Conservation (phyloP, 2,888 invertebrate species). For the Drosophila prolongata region DNA sequence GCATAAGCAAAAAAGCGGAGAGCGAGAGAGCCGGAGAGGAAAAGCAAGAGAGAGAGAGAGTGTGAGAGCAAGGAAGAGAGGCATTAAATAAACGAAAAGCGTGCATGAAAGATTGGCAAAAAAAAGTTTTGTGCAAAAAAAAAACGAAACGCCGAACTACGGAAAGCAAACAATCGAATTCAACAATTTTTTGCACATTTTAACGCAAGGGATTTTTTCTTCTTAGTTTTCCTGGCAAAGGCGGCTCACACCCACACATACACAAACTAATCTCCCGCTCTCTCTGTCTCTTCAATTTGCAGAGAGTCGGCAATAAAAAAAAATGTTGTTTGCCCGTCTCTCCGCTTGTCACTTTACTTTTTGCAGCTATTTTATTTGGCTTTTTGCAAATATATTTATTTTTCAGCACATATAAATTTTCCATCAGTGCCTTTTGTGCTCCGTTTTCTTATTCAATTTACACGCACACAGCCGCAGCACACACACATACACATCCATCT, state of each 20-base stretch:
- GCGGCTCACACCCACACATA: conserved; percentile 45
- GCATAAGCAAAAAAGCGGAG: conserved; percentile 30
- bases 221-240: conserved; percentile 53
- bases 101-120: conserved; percentile 73
- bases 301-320: conserved; percentile 41
- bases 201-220: conserved; percentile 34
- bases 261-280: conserved; percentile 30
- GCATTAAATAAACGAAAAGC: conserved; percentile 71
- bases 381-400: conserved; percentile 49
- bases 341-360: conserved; percentile 41
- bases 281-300: conserved; percentile 12
- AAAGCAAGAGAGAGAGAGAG: conserved; percentile 34
- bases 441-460: conserved; percentile 77
- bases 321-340: conserved; percentile 35
- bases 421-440: conserved; percentile 64
- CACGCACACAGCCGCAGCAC: conserved; percentile 57
- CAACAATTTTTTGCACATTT: conserved; percentile 47
- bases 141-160: conserved; percentile 41
- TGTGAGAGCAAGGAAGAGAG: conserved; percentile 35
- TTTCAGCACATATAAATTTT: conserved; percentile 53
- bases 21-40: conserved; percentile 21
- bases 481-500: conserved; percentile 40
- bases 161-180: conserved; percentile 36
- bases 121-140: conserved; percentile 62
- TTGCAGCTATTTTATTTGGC: conserved; percentile 22